These are phyloP conservation scores for Platyura marginata DNA, from an alignment of 1,140 invertebrate species.

Conservation along the genomic window DNA sequence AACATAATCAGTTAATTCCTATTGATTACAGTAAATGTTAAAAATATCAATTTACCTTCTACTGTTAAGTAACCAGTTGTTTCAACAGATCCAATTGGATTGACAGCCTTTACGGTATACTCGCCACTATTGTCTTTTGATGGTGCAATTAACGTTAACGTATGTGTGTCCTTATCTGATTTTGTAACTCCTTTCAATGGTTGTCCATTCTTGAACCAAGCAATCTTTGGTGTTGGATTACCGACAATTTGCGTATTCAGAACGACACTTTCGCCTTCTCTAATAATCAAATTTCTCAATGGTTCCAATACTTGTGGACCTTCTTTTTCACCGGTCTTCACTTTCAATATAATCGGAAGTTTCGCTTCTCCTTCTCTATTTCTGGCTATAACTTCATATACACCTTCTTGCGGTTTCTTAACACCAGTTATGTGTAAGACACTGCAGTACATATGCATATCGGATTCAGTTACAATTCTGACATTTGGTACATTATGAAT, in stretches of 20 bases:
- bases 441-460: conserved; percentile 79
- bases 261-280: conserved; percentile 56
- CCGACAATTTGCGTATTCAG: conserved; percentile 61
- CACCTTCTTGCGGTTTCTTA: conserved; percentile 63
- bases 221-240: conserved; percentile 57
- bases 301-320: conserved; percentile 66
- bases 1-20: neutral
- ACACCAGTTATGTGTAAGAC: conserved; percentile 62
- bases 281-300: conserved; percentile 48
- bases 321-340: conserved; percentile 54
- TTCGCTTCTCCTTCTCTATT: conserved; percentile 80
- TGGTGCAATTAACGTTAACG: conserved; percentile 44
- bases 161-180: conserved; percentile 46
- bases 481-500: conserved; percentile 44
- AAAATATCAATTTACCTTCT: conserved; percentile 43
- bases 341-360: conserved; percentile 63
- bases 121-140: conserved; percentile 49
- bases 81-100: conserved; percentile 54
- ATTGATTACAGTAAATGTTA: conserved; percentile 4
- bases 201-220: conserved; percentile 63
- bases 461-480: conserved; percentile 55
- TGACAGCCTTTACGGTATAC: conserved; percentile 63
- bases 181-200: conserved; percentile 37
- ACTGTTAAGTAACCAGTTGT: conserved; percentile 58
- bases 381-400: conserved; percentile 69